A percentile compares a stretch with the other conserved stretches of the same genome.
phyloP scores from a whole-genome alignment of 2,113 vertebrate species.

The Cheilinus undulatus region DNA sequence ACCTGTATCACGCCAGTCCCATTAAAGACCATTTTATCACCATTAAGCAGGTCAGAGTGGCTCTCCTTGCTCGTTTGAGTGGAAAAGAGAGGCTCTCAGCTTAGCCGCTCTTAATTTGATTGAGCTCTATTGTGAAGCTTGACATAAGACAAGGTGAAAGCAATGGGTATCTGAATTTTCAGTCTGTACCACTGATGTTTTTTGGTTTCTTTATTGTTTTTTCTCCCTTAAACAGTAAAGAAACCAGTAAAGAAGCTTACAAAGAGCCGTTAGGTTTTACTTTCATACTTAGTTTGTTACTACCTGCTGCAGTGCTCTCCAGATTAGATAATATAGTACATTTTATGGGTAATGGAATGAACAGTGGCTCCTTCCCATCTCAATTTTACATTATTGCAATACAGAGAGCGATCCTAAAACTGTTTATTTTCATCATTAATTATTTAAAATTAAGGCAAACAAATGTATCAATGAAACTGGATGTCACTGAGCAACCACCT shows the following conservation, averaged over 20 bases:
- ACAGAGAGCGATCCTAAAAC: not conserved
- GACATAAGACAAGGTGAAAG: conserved; percentile 44
- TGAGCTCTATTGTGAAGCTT: conserved; percentile 46
- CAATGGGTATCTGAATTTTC: not conserved
- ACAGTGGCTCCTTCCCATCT: not conserved
- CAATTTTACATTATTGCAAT: not conserved
- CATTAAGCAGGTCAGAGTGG: conserved; percentile 65
- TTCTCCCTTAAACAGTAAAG: not conserved
- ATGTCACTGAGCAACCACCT: not conserved
- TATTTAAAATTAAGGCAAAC: not conserved
- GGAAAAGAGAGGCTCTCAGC: conserved; percentile 52
- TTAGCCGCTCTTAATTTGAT: conserved; percentile 64
- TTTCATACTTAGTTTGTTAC: not conserved
- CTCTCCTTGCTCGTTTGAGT: conserved; percentile 56
- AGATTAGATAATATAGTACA: not conserved
- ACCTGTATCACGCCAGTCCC: conserved; percentile 58
- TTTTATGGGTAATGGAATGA: not conserved
- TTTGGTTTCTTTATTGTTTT: not conserved
- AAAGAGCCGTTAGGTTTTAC: not conserved
- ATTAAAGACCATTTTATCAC: conserved; percentile 67
- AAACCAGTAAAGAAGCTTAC: not conserved
- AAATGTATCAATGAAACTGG: not conserved
- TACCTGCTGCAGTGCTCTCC: not conserved
- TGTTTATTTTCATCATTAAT: not conserved
- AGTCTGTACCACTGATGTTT: conserved; percentile 1